Conservation (phyloP, 2,113 vertebrate genomes). For the Xyliphius kryptos region DNA sequence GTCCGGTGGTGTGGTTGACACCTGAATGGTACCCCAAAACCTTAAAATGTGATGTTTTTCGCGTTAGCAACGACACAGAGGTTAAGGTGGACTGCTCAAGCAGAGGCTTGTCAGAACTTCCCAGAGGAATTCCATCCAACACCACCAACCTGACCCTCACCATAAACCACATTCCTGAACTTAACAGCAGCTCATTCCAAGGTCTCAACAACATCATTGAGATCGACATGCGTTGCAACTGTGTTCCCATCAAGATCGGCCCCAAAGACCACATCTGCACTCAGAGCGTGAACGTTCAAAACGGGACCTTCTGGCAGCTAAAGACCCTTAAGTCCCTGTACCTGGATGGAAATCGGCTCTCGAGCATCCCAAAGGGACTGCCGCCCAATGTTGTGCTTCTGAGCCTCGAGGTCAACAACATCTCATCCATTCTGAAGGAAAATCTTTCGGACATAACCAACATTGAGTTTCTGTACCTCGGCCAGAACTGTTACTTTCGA, state of each 20-base stretch:
- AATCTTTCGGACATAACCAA: slow-evolving; percentile 74
- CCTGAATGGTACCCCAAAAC: slow-evolving; percentile 77
- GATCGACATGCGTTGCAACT: slow-evolving; percentile 92
- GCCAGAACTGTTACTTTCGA: slow-evolving; percentile 90
- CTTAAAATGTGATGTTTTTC: slow-evolving; percentile 77
- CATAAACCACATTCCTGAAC: slow-evolving; percentile 78
- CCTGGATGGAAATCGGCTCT: slow-evolving; percentile 84
- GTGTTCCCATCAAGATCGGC: slow-evolving; percentile 76
- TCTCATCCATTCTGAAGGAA: slow-evolving; percentile 65
- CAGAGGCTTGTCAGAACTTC: slow-evolving; percentile 67
- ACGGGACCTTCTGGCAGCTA: slow-evolving; percentile 68
- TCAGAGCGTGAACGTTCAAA: slow-evolving; percentile 52
- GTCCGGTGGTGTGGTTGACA: slow-evolving; percentile 43
- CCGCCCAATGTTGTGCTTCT: slow-evolving; percentile 72
- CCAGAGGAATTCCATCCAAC: slow-evolving; percentile 72
- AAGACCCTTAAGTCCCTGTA: slow-evolving; percentile 74
- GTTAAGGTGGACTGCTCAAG: slow-evolving; percentile 82
- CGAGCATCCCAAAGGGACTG: slow-evolving; percentile 73
- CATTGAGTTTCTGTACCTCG: slow-evolving; percentile 75
- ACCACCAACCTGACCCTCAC: slow-evolving; percentile 86
- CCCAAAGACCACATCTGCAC: slow-evolving; percentile 75
- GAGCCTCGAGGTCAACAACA: slow-evolving; percentile 86
- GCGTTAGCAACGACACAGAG: slow-evolving; percentile 30
- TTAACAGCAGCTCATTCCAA: slow-evolving; percentile 69
- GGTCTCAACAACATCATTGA: slow-evolving; percentile 72